phyloP scores from a whole-genome alignment of 1,140 invertebrate species.

The Drosophila tani region DNA sequence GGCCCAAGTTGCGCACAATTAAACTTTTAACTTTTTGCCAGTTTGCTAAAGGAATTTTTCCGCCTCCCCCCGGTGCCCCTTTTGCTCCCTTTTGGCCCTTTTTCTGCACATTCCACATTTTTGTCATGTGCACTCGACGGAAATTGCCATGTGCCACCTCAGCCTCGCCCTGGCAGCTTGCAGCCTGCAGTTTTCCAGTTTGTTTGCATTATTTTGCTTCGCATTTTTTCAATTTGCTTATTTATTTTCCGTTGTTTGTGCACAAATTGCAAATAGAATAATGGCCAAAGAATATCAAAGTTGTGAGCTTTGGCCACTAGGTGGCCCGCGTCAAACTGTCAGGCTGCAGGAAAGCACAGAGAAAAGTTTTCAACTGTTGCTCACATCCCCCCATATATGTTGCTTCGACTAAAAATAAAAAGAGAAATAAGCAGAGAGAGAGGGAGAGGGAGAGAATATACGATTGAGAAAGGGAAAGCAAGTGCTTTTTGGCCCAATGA shows the following conservation, averaged over 20 bases:
- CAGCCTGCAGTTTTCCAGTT: slow-evolving; percentile 44
- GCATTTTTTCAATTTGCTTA: slow-evolving; percentile 54
- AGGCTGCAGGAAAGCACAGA: slow-evolving; percentile 5
- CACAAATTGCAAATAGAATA: slow-evolving; percentile 62
- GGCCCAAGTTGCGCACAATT: slow-evolving; percentile 78
- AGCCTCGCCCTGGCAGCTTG: slow-evolving; percentile 7
- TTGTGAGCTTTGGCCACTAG: slow-evolving; percentile 50
- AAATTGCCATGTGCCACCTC: slow-evolving; percentile 71
- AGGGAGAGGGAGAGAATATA: neutral
- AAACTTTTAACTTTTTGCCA: slow-evolving; percentile 81
- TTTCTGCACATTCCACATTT: slow-evolving; percentile 60
- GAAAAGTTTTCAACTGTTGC: slow-evolving; percentile 49
- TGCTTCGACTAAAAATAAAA: slow-evolving; percentile 28
- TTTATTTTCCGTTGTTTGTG: slow-evolving; percentile 48
- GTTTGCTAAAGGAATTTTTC: slow-evolving; percentile 62
- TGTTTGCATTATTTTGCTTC: slow-evolving; percentile 41
- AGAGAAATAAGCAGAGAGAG: neutral
- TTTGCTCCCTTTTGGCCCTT: slow-evolving; percentile 1
- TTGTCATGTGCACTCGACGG: slow-evolving; percentile 76
- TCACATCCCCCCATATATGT: slow-evolving; percentile 12
- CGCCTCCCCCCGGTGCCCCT: neutral
- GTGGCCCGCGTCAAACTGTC: slow-evolving; percentile 40
- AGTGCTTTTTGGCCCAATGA: slow-evolving; percentile 36
- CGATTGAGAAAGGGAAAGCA: slow-evolving; percentile 4
- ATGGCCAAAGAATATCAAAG: slow-evolving; percentile 47